Base-by-base conservation (phyloP, 2,797 vertebrate species). In the Parambassis ranga region DNA sequence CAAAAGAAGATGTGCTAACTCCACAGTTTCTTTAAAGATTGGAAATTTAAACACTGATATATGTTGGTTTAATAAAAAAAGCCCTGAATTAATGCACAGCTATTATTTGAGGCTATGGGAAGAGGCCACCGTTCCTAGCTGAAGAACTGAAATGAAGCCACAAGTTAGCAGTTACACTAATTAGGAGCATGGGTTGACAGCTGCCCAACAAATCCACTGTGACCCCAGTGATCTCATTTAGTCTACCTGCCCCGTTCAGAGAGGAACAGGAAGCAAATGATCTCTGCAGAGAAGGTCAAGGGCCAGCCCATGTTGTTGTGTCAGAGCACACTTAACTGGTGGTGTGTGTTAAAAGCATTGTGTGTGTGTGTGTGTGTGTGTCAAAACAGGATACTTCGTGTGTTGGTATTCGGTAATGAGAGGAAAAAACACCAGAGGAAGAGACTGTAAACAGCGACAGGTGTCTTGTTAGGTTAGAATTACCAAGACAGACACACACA, bases 391-490 rank as follows among this genome's bases (percentile, higher is more conserved):
- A 89, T 73, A 67, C 65, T 61, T 43, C 49, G 52, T 71, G 75
- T 38, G 51, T 48, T 77, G 75, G 89, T 83, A 90, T 91, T 88
- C 42, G 3, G 49, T 90, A 92, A 92, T 89, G 86, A 92, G 89
- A 82, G 75, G 75, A 77, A 77, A 70, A 82, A 86, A 77, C 70
- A 85, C 74, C 58, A 61, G 68, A 75, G 56, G 48, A 52, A 23
- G 43, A 75, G 65, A 82, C 42, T 79, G 78, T 81, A 83, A 85
- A 88, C 84, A 83, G 76, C 31, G 69, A 88, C 84, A 89, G 90
- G 88, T 89, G 86, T 83, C 77, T 70, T 63, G 67, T 66, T 79
- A 75, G 71, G 67, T 69, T 75, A 49, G 36, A 81, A 70, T 76
- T 64, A 71, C 60, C 39, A 58, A 27, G 43, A 39, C 43, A 39